Evolutionary conservation across 2,888 invertebrate genomes (phyloP).

Genomic region (Plusia festucae): DNA sequence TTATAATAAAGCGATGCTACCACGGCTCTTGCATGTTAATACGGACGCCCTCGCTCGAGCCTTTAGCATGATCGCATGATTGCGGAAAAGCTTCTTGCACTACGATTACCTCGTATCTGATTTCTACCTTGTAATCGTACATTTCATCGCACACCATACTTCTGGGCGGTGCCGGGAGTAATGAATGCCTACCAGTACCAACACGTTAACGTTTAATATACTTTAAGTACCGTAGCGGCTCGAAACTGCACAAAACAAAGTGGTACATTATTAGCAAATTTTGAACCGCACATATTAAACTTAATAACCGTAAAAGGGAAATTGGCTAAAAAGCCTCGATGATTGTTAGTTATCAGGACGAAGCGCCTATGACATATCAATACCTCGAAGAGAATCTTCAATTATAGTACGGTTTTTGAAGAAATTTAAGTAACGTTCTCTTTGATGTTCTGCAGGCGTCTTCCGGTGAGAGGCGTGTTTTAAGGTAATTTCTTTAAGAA

Average conservation of each 20-base stretch:
- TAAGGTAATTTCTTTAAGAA: conserved; percentile 33
- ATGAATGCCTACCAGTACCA: conserved; percentile 75
- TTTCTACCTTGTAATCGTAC: conserved; percentile 76
- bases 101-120: conserved; percentile 77
- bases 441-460: conserved; percentile 28
- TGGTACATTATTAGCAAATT: conserved; percentile 75
- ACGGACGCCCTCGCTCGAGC: conserved; percentile 20
- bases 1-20: conserved; percentile 48
- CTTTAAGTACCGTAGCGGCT: conserved; percentile 76
- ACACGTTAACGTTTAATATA: conserved; percentile 80
- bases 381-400: conserved; percentile 33
- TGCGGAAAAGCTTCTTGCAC: conserved; percentile 74
- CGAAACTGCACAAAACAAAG: conserved; percentile 69
- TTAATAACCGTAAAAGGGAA: conserved; percentile 78
- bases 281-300: conserved; percentile 69
- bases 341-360: conserved; percentile 68
- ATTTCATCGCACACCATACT: conserved; percentile 76
- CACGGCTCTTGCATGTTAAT: conserved; percentile 32
- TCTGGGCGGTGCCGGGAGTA: conserved; percentile 72
- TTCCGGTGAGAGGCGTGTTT: conserved; percentile 32
- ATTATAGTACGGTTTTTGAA: conserved; percentile 29
- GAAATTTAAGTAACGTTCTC: conserved; percentile 28
- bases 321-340: conserved; percentile 69
- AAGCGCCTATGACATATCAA: conserved; percentile 72
- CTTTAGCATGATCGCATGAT: conserved; percentile 69